phyloP scores from a whole-genome alignment of 2,888 invertebrate species.

The Caenorhabditis macrosperma region DNA sequence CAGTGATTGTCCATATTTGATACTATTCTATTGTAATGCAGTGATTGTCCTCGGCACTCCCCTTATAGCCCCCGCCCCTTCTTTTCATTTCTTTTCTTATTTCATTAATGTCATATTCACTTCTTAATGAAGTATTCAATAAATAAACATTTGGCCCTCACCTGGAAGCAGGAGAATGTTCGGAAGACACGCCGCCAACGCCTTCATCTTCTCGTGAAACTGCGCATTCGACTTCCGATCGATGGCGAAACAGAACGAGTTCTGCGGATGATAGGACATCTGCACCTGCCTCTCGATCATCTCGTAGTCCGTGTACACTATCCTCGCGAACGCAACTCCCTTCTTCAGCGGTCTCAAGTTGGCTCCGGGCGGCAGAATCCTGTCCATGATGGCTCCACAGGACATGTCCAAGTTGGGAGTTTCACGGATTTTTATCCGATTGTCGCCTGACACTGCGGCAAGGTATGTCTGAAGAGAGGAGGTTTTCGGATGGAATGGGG shows the following conservation, averaged over 20 bases:
- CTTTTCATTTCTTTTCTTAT: not conserved
- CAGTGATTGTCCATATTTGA: too few species aligned
- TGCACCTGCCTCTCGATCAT: slow-evolving; percentile 64
- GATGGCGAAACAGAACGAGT: slow-evolving; percentile 62
- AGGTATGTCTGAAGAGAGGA: slow-evolving; percentile 28
- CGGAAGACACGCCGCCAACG: slow-evolving; percentile 59
- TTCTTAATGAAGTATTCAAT: not conserved
- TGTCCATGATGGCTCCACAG: slow-evolving; percentile 34
- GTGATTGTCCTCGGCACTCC: too few species aligned
- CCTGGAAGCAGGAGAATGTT: slow-evolving; percentile 58
- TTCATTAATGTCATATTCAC: not conserved
- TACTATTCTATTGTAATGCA: too few species aligned
- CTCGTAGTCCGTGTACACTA: slow-evolving; percentile 63
- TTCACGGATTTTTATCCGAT: slow-evolving; percentile 34
- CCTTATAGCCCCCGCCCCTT: too few species aligned
- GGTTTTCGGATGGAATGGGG: not conserved
- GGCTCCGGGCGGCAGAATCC: slow-evolving; percentile 19
- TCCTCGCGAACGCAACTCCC: slow-evolving; percentile 64
- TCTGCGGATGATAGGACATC: slow-evolving; percentile 62
- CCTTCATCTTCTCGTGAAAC: slow-evolving; percentile 55
- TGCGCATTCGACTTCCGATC: slow-evolving; percentile 53
- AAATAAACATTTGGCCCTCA: slow-evolving; percentile 15
- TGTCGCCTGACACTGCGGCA: slow-evolving; percentile 14
- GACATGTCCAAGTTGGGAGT: slow-evolving; percentile 34
- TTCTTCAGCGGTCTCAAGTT: slow-evolving; percentile 26